Evolutionary conservation across 2,888 invertebrate species (phyloP), one percentile per base, ranked within the genome.

Genomic region (Chaetogeoica ovagalla): DNA sequence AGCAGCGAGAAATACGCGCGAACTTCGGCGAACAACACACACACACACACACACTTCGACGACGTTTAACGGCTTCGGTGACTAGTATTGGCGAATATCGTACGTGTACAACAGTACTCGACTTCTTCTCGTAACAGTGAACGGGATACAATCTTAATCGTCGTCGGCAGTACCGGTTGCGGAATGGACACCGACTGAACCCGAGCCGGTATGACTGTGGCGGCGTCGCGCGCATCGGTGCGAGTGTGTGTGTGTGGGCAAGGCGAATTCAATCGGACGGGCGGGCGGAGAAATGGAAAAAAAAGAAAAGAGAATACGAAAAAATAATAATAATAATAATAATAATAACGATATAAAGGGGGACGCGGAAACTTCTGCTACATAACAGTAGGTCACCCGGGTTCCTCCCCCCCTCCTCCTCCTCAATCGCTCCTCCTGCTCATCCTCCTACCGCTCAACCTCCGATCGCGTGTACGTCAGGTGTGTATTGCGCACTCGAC

Each of bases 151-250:
- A 13, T 23, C 0, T n/a, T n/a, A n/a, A n/a, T n/a, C 8, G 23
- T 30, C 19, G 48, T 68, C 60, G 68, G 59, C 60, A n/a, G 63
- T 71, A 79, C 79, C 79, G 79, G 79, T 79, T 79, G 79, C 79
- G 79, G 79, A 79, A 69, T 79, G 79, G 79, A 79, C 79, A 79
- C 79, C 60, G 79, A 79, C 79, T 79, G 79, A 79, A 79, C 63
- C 57, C 63, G 70, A 63, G 43, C 39, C 13, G 62, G 30, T 30
- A 4, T n/a, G n/a, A n/a, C n/a, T n/a, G 60, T 23, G 59, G 8
- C 6, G 43, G 48, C 48, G 48, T 13, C 43, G 71, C 60, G 63
- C 43, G 55, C 43, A 48, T n/a, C 43, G 21, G 30, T 4, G 30
- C 30, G 1, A 2, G 30, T 30, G 30, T 30, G 48, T 30, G 48